Percentiles rank a stretch among this genome's conserved stretches.
phyloP scores from a whole-genome alignment of 2,113 vertebrate species.

The Elanus axillaris region DNA sequence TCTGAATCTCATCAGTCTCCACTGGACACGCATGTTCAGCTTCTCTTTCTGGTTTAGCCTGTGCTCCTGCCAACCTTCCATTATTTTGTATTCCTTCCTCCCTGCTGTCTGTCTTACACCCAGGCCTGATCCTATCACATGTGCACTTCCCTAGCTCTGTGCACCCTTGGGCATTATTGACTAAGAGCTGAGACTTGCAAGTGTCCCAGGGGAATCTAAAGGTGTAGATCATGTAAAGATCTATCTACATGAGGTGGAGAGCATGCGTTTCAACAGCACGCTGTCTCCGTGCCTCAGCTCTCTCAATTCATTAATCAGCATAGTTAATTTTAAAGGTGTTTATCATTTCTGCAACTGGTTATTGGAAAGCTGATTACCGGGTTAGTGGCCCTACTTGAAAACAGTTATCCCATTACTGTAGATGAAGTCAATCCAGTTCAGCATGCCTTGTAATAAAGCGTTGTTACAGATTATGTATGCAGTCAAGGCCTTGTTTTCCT shows the following conservation, averaged over 20 bases:
- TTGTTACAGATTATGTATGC: not conserved
- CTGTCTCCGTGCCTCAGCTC: not conserved
- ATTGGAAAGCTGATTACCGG: not conserved
- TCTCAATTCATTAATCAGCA: not conserved
- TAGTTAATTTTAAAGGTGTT: not conserved
- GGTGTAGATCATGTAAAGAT: not conserved
- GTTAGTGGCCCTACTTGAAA: not conserved
- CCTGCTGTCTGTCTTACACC: not conserved
- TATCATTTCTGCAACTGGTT: not conserved
- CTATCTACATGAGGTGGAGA: not conserved
- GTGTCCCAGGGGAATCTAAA: not conserved
- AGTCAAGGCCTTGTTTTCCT: not conserved
- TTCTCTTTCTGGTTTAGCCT: conserved; percentile 36
- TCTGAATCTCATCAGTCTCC: not conserved
- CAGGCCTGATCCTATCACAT: not conserved
- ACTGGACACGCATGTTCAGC: not conserved
- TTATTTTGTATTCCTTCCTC: not conserved
- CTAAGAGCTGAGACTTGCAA: not conserved
- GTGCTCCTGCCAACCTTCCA: not conserved
- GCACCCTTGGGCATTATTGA: not conserved
- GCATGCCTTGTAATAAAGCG: not conserved
- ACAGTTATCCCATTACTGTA: not conserved
- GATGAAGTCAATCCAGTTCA: not conserved
- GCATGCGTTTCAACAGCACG: not conserved
- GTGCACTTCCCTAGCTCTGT: not conserved